A percentile compares a stretch with the other conserved stretches of the same genome.
Evolutionary conservation across 1,140 invertebrate genomes (phyloP).

Genomic region (Plodia interpunctella): DNA sequence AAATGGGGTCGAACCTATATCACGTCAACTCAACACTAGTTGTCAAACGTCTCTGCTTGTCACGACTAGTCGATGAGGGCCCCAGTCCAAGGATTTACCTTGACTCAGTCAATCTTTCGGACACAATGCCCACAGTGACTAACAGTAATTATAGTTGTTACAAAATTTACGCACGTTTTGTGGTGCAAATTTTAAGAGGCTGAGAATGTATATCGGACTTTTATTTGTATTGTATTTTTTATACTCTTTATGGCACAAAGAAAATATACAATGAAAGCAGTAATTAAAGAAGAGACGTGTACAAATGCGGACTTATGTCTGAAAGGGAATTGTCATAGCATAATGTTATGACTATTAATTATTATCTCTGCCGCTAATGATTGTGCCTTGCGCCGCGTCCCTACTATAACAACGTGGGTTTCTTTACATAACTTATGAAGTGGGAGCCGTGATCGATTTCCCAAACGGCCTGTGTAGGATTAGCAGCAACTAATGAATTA

Average conservation of each 20-base stretch:
- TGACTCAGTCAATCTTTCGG: neutral
- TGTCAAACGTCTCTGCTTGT: neutral
- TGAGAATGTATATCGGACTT: neutral
- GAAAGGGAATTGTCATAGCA: no score
- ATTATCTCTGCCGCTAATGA: neutral
- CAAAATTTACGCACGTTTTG: conserved; percentile 3
- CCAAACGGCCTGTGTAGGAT: neutral
- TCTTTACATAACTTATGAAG: conserved; percentile 7
- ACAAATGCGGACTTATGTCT: no score
- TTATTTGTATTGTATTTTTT: no score
- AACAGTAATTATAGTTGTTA: conserved; percentile 6
- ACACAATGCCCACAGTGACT: neutral
- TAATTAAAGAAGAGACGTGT: no score
- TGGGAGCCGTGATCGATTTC: conserved; percentile 3
- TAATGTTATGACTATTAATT: no score
- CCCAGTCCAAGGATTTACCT: neutral
- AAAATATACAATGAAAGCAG: no score
- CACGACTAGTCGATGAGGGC: neutral
- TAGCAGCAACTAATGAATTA: neutral
- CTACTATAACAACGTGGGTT: conserved; percentile 3
- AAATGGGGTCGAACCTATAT: neutral
- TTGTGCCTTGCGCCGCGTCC: neutral
- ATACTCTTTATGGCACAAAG: no score
- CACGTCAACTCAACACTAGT: neutral
- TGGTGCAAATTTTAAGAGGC: neutral